Percentiles rank a stretch among this genome's conserved stretches.
These are phyloP conservation scores for Platycheirus rosarum DNA, from an alignment of 2,888 invertebrate genomes.

Conservation along the genomic window DNA sequence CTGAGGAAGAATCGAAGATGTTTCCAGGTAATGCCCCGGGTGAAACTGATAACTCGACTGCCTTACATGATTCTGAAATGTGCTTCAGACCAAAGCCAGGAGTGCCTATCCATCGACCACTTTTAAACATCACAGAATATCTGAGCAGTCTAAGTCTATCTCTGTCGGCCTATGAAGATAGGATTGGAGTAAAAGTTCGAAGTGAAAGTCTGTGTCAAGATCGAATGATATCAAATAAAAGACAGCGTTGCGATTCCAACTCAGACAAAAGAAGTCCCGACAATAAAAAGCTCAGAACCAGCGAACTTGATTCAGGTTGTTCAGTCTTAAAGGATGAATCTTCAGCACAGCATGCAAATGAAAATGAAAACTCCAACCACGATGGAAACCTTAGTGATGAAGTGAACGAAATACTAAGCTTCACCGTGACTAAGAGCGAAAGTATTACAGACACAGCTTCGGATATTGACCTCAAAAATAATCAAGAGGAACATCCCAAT, in stretches of 20 bases:
- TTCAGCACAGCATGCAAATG: conserved; percentile 34
- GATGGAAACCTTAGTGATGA: conserved; percentile 63
- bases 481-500: conserved; percentile 1
- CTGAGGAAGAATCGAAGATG: conserved; percentile 77
- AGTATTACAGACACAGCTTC: conserved; percentile 34
- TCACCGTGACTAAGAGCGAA: conserved; percentile 41
- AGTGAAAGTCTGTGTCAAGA: conserved; percentile 82
- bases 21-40: conserved; percentile 57
- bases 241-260: conserved; percentile 85
- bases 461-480: conserved; percentile 45
- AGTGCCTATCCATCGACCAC: conserved; percentile 87
- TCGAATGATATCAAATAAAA: conserved; percentile 77
- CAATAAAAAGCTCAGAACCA: conserved; percentile 82
- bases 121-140: conserved; percentile 89
- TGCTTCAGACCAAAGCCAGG: conserved; percentile 84
- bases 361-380: conserved; percentile 54
- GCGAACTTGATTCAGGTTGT: conserved; percentile 48
- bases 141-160: conserved; percentile 91
- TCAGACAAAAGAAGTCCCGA: conserved; percentile 84
- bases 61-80: conserved; percentile 77
- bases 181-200: conserved; percentile 85
- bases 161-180: conserved; percentile 89
- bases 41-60: conserved; percentile 39
- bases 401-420: conserved; percentile 45
- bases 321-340: conserved; percentile 41